Conservation (phyloP, 1,140 invertebrate genomes). For the Philopotamus ludificatus region DNA sequence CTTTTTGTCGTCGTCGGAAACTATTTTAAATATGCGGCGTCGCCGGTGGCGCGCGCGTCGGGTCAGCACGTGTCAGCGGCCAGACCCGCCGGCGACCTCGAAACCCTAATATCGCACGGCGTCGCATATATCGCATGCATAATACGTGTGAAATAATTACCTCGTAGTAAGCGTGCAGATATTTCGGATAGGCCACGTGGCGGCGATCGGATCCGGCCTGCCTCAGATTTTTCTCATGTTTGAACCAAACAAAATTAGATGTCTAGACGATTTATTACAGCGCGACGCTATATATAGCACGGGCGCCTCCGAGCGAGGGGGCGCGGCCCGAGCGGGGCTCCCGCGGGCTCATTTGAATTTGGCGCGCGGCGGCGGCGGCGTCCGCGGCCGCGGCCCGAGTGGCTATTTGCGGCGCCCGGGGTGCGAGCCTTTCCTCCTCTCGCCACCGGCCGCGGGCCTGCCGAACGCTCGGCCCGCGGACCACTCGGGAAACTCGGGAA, state of each 20-base stretch:
- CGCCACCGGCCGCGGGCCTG: no score
- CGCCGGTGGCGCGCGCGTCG: neutral
- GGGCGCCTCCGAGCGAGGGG: neutral
- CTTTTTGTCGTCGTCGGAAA: neutral
- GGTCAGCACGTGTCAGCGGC: neutral
- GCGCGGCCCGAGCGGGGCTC: neutral
- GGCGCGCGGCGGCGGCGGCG: neutral
- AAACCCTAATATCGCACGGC: no score
- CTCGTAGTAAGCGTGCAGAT: neutral
- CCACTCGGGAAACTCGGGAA: no score
- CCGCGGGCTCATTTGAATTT: neutral
- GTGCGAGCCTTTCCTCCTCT: no score
- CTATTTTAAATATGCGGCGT: neutral
- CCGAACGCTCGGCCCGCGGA: no score
- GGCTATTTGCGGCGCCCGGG: neutral
- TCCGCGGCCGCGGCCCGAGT: neutral
- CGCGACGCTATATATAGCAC: neutral
- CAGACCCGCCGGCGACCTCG: neutral
- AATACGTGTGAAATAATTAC: neutral
- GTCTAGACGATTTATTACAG: conserved; percentile 6
- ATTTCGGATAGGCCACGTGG: neutral
- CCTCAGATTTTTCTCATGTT: conserved; percentile 9
- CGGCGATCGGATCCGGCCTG: neutral
- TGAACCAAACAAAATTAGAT: conserved; percentile 7
- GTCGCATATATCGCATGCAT: neutral